Base-by-base conservation (phyloP, 2,888 invertebrate species). In the Drosophila hamatofila region DNA sequence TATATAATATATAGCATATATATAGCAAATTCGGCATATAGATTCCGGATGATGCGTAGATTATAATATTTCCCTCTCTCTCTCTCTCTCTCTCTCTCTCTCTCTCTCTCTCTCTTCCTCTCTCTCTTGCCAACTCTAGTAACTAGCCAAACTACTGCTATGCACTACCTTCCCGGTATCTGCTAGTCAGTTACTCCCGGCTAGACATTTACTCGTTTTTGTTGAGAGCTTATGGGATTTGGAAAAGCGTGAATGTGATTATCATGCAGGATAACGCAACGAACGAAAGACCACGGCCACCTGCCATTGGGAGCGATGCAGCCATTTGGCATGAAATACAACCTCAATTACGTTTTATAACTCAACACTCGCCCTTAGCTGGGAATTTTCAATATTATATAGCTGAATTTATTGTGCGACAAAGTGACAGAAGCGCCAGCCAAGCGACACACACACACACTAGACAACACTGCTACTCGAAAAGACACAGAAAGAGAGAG, bases 261-360 rank as follows among this genome's bases (percentile, higher is more conserved):
- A 78, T 73, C 49, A 73, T 64, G 54, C 61, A 39, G 52, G 23
- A 35, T 41, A 49, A 35, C 42, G 14, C 18, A 23, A 30, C 5
- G 25, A 23, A 30, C 5, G 25, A 57, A 57, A 63, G 54, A 52
- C 35, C 35, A 52, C n/a, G n/a, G 37, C 39, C 66, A 79, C 79
- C 80, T 78, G 79, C 75, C 70, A 41, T 48, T 52, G 65, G 56
- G 48, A 54, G 25, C 35, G 62, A 39, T 23, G 61, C 62, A 66
- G 48, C 75, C 81, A 81, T 80, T 81, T 81, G 75, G 78, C 72
- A 73, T 81, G 79, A 80, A 75, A 80, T 81, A 80, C 75, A 81
- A 75, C 80, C 78, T 81, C 78, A 80, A 80, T 80, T 80, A 81
- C 80, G 58, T 80, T 80, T 78, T 81, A 80, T 80, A 75, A 75